Evolutionary conservation across 1,140 invertebrate genomes (phyloP), one percentile per base, ranked within the genome.

Genomic region (Homalodisca vitripennis): DNA sequence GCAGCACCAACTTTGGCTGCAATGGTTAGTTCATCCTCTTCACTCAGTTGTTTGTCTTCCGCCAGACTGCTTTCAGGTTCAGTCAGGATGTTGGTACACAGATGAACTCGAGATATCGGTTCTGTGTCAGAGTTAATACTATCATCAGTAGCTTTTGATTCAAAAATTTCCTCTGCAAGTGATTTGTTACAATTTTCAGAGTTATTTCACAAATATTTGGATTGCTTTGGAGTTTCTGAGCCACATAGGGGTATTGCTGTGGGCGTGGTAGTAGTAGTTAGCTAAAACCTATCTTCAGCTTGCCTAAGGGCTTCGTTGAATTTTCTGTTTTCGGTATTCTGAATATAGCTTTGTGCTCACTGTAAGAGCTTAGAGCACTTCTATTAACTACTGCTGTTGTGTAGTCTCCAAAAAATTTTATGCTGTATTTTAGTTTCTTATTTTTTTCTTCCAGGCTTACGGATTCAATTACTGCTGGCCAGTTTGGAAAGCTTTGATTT

Each of bases 351-450:
- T 41, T 41, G 34, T 41, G 34, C 34, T 41, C 27, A 22, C 71
- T 71, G 3, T 80, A 72, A 68, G 24, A 47, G 77, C 6, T 68
- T 77, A 67, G 85, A 82, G 29, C 83, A 88, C 73, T 82, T 85
- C n/a, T n/a, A n/a, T n/a, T n/a, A n/a, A n/a, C 14, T 27, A 55
- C n/a, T 55, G n/a, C 26, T 55, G n/a, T 55, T 27, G 53, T 22
- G n/a, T 55, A 55, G n/a, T 20, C 26, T 63, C 60, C 60, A 63
- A 63, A 29, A 29, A 63, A 63, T 63, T 14, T 63, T 41, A 41
- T 41, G 34, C 17, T 41, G 17, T 10, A 41, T 41, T 41, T 41
- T n/a, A n/a, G n/a, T n/a, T n/a, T n/a, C n/a, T n/a, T n/a, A n/a
- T n/a, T n/a, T n/a, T n/a, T n/a, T n/a, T n/a, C n/a, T n/a, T n/a